Percentiles rank a stretch among this genome's conserved stretches.
These are phyloP conservation scores for Heliconius eleuchia DNA, from an alignment of 1,140 invertebrate species.

Conservation along the genomic window DNA sequence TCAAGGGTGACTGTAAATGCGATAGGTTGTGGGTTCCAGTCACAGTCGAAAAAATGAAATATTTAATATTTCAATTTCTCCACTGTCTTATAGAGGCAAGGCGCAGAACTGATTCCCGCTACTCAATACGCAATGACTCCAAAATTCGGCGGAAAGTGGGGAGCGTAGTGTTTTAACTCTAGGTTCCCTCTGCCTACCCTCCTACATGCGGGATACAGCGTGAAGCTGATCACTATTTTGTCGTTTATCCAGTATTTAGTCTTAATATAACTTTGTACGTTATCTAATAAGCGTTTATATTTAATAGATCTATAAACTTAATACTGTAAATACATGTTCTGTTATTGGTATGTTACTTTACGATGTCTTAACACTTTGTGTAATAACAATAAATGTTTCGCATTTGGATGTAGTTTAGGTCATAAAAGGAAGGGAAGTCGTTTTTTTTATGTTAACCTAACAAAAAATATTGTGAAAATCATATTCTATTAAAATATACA, in stretches of 20 bases:
- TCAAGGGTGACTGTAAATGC: too few relatives aligned
- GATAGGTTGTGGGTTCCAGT: too few relatives aligned
- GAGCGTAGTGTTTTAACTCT: too few relatives aligned
- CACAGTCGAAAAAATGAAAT: too few relatives aligned
- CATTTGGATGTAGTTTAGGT: neutral
- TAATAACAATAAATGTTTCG: neutral
- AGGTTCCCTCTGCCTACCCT: too few relatives aligned
- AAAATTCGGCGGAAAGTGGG: too few relatives aligned
- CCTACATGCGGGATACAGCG: neutral
- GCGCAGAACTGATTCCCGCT: too few relatives aligned
- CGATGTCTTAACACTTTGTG: neutral
- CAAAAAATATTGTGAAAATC: neutral
- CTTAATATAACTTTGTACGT: neutral
- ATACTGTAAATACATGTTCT: neutral
- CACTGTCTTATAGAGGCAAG: too few relatives aligned
- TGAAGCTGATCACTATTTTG: neutral
- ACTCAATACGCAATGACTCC: too few relatives aligned
- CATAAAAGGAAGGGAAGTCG: neutral
- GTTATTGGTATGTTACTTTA: neutral
- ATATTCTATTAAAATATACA: too few relatives aligned
- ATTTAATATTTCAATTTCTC: too few relatives aligned
- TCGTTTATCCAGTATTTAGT: constrained; percentile 6
- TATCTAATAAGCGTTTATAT: neutral
- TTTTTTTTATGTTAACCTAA: neutral
- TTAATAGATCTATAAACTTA: constrained; percentile 3